Conservation (phyloP, 1,140 invertebrate genomes). For the Argopecten irradians region DNA sequence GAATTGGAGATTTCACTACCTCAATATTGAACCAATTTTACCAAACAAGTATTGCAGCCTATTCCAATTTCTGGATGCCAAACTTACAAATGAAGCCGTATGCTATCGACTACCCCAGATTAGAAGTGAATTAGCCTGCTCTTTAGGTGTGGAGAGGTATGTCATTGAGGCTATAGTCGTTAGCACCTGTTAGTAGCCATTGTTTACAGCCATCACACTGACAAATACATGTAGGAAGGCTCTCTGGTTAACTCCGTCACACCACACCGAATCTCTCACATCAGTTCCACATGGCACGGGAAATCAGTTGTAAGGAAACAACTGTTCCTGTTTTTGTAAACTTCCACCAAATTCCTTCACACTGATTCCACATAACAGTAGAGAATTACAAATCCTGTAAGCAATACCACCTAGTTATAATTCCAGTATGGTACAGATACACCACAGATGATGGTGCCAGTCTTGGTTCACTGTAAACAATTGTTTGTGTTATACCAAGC, state of each 20-base stretch:
- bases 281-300: neutral
- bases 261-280: neutral
- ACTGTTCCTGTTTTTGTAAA: neutral
- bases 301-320: neutral
- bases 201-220: neutral
- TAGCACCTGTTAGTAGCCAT: neutral
- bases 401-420: neutral
- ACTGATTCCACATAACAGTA: neutral
- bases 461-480: neutral
- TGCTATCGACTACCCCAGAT: no score
- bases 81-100: no score
- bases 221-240: neutral
- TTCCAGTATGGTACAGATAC: neutral
- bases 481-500: neutral
- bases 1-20: no score
- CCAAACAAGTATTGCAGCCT: no score
- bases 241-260: neutral
- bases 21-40: no score
- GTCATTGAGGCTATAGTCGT: neutral
- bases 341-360: neutral
- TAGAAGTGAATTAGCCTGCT: no score
- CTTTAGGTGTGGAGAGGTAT: neutral
- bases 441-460: neutral
- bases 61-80: no score
- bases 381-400: neutral